Conservation (phyloP, 1,140 invertebrate species). For the Drosophila arizonae region DNA sequence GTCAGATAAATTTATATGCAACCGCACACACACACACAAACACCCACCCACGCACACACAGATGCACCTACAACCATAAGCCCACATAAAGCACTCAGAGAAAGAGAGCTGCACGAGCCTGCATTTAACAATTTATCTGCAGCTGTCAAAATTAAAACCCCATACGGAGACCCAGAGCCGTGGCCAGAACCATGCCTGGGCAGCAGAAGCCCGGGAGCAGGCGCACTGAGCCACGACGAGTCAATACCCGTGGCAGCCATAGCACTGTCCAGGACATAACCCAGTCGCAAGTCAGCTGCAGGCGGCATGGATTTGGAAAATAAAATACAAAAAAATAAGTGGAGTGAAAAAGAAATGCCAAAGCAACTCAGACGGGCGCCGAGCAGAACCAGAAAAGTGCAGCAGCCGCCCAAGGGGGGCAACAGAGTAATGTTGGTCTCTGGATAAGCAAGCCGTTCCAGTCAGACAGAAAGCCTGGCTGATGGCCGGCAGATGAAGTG, state of each 20-base stretch:
- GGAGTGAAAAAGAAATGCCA: slow-evolving; percentile 41
- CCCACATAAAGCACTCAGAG: slow-evolving; percentile 76
- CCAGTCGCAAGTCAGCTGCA: slow-evolving; percentile 75
- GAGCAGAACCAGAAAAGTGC: slow-evolving; percentile 61
- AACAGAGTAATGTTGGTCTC: slow-evolving; percentile 77
- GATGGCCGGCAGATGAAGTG: background rate
- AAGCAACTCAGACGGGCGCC: slow-evolving; percentile 1
- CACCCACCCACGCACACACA: slow-evolving; percentile 49
- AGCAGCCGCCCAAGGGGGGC: slow-evolving; percentile 57
- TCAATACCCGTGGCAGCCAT: slow-evolving; percentile 75
- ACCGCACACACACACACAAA: slow-evolving; percentile 38
- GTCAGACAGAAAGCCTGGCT: slow-evolving; percentile 21
- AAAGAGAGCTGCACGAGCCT: slow-evolving; percentile 67
- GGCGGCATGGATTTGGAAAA: slow-evolving; percentile 70
- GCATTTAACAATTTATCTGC: slow-evolving; percentile 82
- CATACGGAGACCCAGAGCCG: slow-evolving; percentile 63
- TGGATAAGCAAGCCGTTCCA: slow-evolving; percentile 69
- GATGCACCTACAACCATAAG: slow-evolving; percentile 69
- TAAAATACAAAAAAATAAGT: slow-evolving; percentile 26
- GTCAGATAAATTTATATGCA: slow-evolving; percentile 76
- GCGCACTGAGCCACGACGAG: slow-evolving; percentile 73
- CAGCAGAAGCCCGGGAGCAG: slow-evolving; percentile 11
- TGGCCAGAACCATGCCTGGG: slow-evolving; percentile 35
- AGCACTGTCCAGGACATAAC: slow-evolving; percentile 64
- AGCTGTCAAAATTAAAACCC: slow-evolving; percentile 82